phyloP scores from a whole-genome alignment of 2,888 invertebrate genomes.

The Cremastinae sp. region DNA sequence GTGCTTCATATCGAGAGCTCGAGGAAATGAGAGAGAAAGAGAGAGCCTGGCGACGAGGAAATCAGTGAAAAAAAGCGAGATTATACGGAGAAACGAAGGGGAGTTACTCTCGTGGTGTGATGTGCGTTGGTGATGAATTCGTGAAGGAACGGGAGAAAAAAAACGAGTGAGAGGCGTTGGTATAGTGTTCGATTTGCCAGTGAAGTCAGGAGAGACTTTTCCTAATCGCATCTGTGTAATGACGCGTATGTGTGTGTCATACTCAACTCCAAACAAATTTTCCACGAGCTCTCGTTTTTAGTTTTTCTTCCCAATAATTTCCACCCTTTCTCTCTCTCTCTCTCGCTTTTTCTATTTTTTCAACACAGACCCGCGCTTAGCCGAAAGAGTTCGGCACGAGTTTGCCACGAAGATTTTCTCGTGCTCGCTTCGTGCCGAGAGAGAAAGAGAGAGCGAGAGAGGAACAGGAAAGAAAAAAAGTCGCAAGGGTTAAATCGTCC shows the following conservation, averaged over 20 bases:
- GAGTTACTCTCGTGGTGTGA: slow-evolving; percentile 46
- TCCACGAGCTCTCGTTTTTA: not conserved
- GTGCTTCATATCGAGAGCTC: slow-evolving; percentile 13
- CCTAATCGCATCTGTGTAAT: slow-evolving; percentile 34
- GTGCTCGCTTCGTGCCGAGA: slow-evolving; percentile 34
- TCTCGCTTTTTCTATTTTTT: slow-evolving; percentile 42
- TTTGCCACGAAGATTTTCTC: slow-evolving; percentile 47
- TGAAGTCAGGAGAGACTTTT: slow-evolving; percentile 60
- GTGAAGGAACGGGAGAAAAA: slow-evolving; percentile 28
- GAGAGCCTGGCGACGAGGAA: not conserved
- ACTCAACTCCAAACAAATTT: slow-evolving; percentile 54
- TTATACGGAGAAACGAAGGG: slow-evolving; percentile 10
- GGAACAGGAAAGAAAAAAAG: not conserved
- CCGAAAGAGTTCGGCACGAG: slow-evolving; percentile 39
- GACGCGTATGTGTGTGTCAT: slow-evolving; percentile 24
- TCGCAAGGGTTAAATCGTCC: slow-evolving; percentile 35
- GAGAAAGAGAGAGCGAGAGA: slow-evolving; percentile 9
- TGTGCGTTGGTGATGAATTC: slow-evolving; percentile 46
- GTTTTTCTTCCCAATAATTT: not conserved
- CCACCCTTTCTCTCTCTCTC: slow-evolving; percentile 21
- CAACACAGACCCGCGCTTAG: slow-evolving; percentile 48
- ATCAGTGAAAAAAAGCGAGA: not conserved
- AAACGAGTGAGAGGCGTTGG: slow-evolving; percentile 53
- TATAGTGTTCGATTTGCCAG: slow-evolving; percentile 65
- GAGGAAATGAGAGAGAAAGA: slow-evolving; percentile 6